phyloP scores from a whole-genome alignment of 1,140 invertebrate genomes.

The Atopsyche davidsoni region DNA sequence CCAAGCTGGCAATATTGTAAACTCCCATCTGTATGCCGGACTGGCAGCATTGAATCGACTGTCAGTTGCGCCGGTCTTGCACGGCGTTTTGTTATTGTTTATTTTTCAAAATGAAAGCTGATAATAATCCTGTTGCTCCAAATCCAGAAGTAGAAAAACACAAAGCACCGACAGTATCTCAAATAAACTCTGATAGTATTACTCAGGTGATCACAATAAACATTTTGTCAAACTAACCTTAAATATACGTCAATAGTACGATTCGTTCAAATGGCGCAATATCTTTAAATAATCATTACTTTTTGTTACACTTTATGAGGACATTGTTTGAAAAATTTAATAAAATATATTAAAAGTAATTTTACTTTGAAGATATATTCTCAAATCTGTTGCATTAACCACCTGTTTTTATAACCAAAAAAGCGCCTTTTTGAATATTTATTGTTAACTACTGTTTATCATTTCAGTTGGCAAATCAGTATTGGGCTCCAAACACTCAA shows the following conservation, averaged over 20 bases:
- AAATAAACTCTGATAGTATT: slow-evolving; percentile 76
- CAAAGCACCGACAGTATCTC: slow-evolving; percentile 69
- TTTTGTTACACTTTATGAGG: no score
- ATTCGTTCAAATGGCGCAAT: no score
- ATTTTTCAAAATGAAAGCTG: slow-evolving; percentile 16
- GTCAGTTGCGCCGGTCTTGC: slow-evolving; percentile 1
- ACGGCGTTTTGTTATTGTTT: slow-evolving; percentile 6
- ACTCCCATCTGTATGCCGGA: not conserved
- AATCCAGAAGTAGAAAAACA: slow-evolving; percentile 49
- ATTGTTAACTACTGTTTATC: no score
- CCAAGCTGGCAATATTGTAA: no score
- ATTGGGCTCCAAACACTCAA: slow-evolving; percentile 78
- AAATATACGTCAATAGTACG: no score
- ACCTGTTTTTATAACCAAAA: not conserved
- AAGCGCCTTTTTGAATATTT: no score
- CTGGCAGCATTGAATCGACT: not conserved
- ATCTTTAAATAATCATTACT: no score
- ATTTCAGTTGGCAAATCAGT: slow-evolving; percentile 74
- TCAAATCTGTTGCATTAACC: slow-evolving; percentile 37
- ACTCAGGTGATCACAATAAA: slow-evolving; percentile 56
- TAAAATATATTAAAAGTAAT: no score
- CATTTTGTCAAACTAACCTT: slow-evolving; percentile 18
- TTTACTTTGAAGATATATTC: slow-evolving; percentile 36
- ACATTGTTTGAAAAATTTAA: no score
- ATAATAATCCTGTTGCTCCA: slow-evolving; percentile 6